Base-by-base conservation (phyloP, 2,888 invertebrate species). In the Dendrolimus pini region DNA sequence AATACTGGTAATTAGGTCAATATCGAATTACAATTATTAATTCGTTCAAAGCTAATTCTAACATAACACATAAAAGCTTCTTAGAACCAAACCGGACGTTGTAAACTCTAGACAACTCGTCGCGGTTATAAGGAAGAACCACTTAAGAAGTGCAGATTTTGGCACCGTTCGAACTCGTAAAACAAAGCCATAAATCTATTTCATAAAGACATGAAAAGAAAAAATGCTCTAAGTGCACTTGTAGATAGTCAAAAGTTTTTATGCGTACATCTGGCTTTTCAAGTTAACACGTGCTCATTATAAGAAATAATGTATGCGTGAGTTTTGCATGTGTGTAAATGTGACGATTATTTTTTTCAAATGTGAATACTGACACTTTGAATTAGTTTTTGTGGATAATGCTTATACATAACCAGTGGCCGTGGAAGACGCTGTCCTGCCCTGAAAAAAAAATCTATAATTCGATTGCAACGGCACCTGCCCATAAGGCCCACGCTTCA, bases 131-230 rank as follows among this genome's bases (percentile, higher is more conserved):
- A 71, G 78, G 82, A 83, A 82, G 71, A 62, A 67, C 65, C 79
- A 80, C 83, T 84, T 78, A 66, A 80, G 71, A 78, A 62, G 74
- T 79, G 81, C 70, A 66, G 69, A 78, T 69, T 70, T 71, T 70
- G 65, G 73, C 75, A 74, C 75, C 65, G 68, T 62, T 62, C 62
- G 6, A 68, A 69, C 65, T 61, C 61, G 62, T 62, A 64, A 69
- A 30, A 67, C 52, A 57, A 61, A 61, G 59, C 58, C 70, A 72
- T 80, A 78, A 82, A 81, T 78, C 70, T 73, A 60, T 64, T 61
- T 54, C 59, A 55, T 71, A 69, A 74, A 55, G 60, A 65, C 67
- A 41, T 67, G 52, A n/a, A 56, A 61, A 61, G 61, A 60, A 59
- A 55, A 54, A 54, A 55, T 54, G 55, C 54, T 41, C 63, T 56